Base-by-base conservation (phyloP, 2,888 invertebrate genomes). In the Xanthorhoe spadicearia region DNA sequence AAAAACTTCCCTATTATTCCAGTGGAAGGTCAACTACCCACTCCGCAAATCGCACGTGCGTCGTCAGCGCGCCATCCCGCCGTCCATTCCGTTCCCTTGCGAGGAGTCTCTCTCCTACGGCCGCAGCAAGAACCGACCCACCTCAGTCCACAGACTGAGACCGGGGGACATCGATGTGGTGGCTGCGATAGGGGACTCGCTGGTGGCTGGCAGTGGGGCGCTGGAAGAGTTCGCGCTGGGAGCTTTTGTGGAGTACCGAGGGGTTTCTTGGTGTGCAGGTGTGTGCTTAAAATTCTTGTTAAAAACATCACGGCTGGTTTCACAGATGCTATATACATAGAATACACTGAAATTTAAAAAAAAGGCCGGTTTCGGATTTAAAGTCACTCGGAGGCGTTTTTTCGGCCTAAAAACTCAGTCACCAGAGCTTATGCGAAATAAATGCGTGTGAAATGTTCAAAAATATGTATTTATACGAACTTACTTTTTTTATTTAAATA, bases 231-330 rank as follows among this genome's bases (percentile, higher is more conserved):
- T 93, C 78, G 96, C 96, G 0, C 85, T 96, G 2, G 96, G 96
- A 1, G 95, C 96, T 0, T 94, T 96, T 77, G 95, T 96, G 69
- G 96, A 96, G 81, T 95, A 96, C 70, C 87, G 96, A 58, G 96
- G 96, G 0, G 95, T 96, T 1, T 96, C 96, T 10, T 96, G 96
- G 96, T 96, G 95, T 83, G 95, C 94, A 75, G 95, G 95, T 95
- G 54, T 15, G 35, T n/a, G 1, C 6, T 32, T 32, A 32, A 7
- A 32, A 4, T 32, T 32, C 8, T 32, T 32, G 5, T 32, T 32
- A 1, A 23, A 23, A 23, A 23, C 23, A 23, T 23, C 23, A 23
- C 23, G 23, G 23, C 23, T 23, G 23, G 23, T 23, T 23, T 4
- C 4, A 23, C 23, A 4, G 23, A 23, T 23, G 23, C 23, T 1